Base-by-base conservation (phyloP, 2,797 vertebrate species). In the Enteromius mattozi region DNA sequence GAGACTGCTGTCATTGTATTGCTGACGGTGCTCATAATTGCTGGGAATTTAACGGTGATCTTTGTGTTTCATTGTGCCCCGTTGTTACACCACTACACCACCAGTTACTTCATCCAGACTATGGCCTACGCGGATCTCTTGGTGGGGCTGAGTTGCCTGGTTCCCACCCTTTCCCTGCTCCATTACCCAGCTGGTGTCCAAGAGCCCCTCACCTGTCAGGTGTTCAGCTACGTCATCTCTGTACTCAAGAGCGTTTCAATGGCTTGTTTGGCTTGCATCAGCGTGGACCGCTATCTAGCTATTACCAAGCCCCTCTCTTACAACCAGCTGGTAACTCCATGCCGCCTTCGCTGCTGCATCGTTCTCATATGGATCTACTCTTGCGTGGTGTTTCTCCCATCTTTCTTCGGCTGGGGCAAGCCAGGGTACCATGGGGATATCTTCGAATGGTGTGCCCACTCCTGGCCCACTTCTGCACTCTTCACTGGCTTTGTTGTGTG, bases 391-490 rank as follows among this genome's bases (percentile, higher is more conserved):
- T 99, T 99, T 92, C 93, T 98, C 91, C 98, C 98, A 82, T 97
- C 97, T 7, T 99, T 99, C 92, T 99, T 99, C 1, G 98, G 98
- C 19, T 99, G 98, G 98, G 98, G 98, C 33, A 99, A 99, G 91
- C 98, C 98, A 51, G 98, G 98, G 89, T 99, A 99, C 94, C 98
- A 99, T 6, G 98, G 98, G 86, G 98, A 99, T 92, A 98, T 99
- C 91, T 99, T 99, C 89, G 97, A 98, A 90, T 99, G 98, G 98
- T 99, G 98, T 79, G 97, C 98, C 90, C 96, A 95, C 85, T 97
- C 97, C 83, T 99, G 98, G 98, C 97, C 97, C 78, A 99, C 98
- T 80, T 99, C 97, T 4, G 98, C 97, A 86, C 96, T 98, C 87
- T 99, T 99, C 87, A 99, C 98, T 33, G 96, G 97, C 82, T 99